Percentiles rank a stretch among this genome's conserved stretches.
Conservation (phyloP, 2,797 vertebrate genomes). For the Chiroxiphia lanceolata region DNA sequence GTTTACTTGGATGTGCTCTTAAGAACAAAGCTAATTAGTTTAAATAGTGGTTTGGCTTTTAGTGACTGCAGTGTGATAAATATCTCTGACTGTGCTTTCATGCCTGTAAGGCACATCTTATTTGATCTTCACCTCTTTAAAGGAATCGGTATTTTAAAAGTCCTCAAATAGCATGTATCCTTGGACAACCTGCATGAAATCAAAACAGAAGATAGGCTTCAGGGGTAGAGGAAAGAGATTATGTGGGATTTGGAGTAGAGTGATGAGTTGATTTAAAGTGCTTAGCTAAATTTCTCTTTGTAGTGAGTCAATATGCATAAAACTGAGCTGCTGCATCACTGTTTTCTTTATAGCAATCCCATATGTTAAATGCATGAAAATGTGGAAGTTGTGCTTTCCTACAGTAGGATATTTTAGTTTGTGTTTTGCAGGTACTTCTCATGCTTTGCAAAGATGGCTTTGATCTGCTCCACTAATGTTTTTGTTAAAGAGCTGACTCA, state of each 20-base stretch:
- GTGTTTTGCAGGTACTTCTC: neutral
- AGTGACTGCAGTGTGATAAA: slow-evolving; percentile 13
- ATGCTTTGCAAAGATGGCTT: neutral
- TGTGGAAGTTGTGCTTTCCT: neutral
- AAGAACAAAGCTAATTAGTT: neutral
- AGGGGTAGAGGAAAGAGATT: neutral
- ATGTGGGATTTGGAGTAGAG: neutral
- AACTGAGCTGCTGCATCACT: neutral
- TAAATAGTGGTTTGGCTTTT: neutral
- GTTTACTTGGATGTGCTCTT: neutral
- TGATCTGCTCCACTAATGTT: neutral
- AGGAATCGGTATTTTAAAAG: neutral
- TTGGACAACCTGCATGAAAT: neutral
- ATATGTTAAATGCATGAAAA: neutral
- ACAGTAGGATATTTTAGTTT: neutral
- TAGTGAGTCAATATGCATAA: neutral
- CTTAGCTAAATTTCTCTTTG: neutral
- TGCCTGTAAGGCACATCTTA: slow-evolving; percentile 15
- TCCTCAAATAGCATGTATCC: neutral
- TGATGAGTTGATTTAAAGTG: neutral
- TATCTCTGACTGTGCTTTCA: neutral
- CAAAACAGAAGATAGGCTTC: neutral
- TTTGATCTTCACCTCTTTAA: neutral
- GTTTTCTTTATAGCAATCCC: neutral
- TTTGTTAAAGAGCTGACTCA: neutral